These are phyloP conservation scores for Cranoglanis bouderius DNA, from an alignment of 2,113 vertebrate species.

Conservation along the genomic window DNA sequence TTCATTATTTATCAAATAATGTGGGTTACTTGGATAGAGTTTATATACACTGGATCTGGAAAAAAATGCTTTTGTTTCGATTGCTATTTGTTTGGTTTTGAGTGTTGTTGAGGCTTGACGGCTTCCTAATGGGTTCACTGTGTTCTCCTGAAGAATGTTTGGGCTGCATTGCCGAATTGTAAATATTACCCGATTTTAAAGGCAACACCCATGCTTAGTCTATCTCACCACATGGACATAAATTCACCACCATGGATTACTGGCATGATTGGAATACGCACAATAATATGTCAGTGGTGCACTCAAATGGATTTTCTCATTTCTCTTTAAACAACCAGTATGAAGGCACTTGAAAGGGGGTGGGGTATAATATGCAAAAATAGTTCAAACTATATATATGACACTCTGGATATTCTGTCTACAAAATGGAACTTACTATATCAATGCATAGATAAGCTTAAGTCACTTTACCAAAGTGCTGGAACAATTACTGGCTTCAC, in stretches of 20 bases:
- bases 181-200: conserved; percentile 63
- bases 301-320: conserved; percentile 67
- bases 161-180: conserved; percentile 50
- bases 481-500: conserved; percentile 55
- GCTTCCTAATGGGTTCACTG: conserved; percentile 26
- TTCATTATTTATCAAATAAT: conserved; percentile 35
- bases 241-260: conserved; percentile 61
- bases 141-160: conserved; percentile 36
- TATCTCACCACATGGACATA: conserved; percentile 56
- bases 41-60: conserved; percentile 48
- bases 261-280: conserved; percentile 70
- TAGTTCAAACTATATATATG: conserved; percentile 35
- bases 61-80: conserved; percentile 32
- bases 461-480: conserved; percentile 60
- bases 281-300: conserved; percentile 67
- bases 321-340: conserved; percentile 60
- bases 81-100: conserved; percentile 34
- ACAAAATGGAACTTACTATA: conserved; percentile 45
- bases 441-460: conserved; percentile 59
- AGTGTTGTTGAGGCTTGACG: conserved; percentile 16
- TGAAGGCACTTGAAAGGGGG: conserved; percentile 53
- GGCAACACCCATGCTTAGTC: conserved; percentile 65
- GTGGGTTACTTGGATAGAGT: conserved; percentile 35
- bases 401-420: conserved; percentile 39
- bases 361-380: conserved; percentile 19